Evolutionary conservation across 2,888 invertebrate species (phyloP), one percentile per base, ranked within the genome.

Genomic region (Cepaea hortensis): DNA sequence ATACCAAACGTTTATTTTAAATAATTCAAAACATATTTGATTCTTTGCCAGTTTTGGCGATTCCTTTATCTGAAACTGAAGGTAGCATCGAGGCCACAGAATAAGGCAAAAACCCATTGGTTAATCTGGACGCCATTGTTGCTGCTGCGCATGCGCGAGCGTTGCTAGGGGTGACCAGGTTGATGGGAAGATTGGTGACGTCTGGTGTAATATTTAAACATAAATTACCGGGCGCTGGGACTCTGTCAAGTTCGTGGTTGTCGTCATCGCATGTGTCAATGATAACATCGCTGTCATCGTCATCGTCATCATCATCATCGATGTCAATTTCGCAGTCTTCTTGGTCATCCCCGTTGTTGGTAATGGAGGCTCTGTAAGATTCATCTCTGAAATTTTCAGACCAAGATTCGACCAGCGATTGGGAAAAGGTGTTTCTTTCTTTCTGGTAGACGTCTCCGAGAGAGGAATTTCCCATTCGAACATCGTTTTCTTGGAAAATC

Each of bases 251-350:
- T 3, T 35, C 55, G 46, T 70, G n/a, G 70, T 23, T 85, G 46
- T 85, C 79, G 35, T 79, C 61, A 2, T 18, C n/a, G 61, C 72
- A 72, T 68, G 70, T 23, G 35, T 72, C 73, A 20, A 75, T 76
- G 35, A 62, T 76, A 35, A 68, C 61, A 18, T 85, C 85, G 35
- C 79, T 79, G 20, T 72, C 62, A 15, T 84, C 75, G 62, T 75
- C 70, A 18, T 81, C 81, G 13, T 80, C 62, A 70, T 83, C 80
- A 35, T 85, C 85, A 55, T 79, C 70, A 23, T 79, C 35, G 46
- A 72, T 80, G 61, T 85, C 86, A 3, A 83, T 75, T 11, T 86
- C 86, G 46, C 61, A 76, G n/a, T 86, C 86, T 61, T 86, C 86
- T 70, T 68, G 81, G 9, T 86, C 86, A 48, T 86, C 86, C 20